These are phyloP conservation scores for Oligia fasciuncula DNA, from an alignment of 2,888 invertebrate genomes.

Conservation along the genomic window DNA sequence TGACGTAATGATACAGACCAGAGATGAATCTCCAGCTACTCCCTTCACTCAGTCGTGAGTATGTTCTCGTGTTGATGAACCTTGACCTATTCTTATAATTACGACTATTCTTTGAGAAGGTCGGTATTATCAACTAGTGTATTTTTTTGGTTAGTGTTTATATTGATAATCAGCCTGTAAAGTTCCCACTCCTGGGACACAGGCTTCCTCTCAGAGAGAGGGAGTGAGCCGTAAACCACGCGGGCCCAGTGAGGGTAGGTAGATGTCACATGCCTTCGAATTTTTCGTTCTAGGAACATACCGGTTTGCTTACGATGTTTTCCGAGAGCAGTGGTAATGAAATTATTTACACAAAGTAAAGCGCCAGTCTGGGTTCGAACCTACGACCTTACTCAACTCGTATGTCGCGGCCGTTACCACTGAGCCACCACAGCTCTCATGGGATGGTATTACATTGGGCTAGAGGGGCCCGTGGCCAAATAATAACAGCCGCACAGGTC, in stretches of 20 bases:
- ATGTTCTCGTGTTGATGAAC: neutral
- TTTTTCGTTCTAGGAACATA: neutral
- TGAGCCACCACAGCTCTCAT: no score
- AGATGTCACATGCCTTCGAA: neutral
- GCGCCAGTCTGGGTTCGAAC: no score
- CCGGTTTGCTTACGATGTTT: neutral
- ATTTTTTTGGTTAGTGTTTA: no score
- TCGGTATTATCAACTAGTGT: no score
- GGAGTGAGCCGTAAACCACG: no score
- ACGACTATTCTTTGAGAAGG: neutral
- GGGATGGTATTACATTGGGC: neutral
- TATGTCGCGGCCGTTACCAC: no score
- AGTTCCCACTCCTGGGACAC: neutral
- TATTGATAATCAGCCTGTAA: neutral
- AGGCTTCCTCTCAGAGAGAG: neutral
- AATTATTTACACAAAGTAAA: neutral
- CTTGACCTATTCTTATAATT: neutral
- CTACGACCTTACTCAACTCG: no score
- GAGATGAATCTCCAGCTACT: neutral
- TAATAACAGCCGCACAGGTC: no score
- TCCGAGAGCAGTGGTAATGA: neutral
- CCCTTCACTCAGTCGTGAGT: neutral
- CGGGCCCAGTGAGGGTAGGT: neutral
- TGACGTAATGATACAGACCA: conserved; percentile 25
- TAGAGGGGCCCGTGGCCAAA: no score